Percentiles rank a stretch among this genome's conserved stretches.
Conservation (phyloP, 2,888 invertebrate species). For the Pandemis cinnamomeana region DNA sequence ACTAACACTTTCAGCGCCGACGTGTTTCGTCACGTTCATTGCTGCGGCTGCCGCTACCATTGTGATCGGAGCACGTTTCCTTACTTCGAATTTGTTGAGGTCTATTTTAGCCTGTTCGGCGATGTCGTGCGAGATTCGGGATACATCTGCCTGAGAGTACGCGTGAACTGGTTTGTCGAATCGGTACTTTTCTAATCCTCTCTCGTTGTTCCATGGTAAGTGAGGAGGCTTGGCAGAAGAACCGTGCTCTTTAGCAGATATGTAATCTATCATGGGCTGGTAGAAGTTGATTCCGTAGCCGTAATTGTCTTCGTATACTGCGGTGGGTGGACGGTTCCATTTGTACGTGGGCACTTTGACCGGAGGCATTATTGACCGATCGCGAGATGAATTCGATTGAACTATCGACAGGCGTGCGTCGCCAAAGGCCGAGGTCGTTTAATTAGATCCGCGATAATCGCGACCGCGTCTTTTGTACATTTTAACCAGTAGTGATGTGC, state of each 20-base stretch:
- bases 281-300: conserved; percentile 93
- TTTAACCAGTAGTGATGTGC: conserved; percentile 68
- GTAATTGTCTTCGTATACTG: conserved; percentile 92
- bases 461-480: conserved; percentile 72
- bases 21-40: conserved; percentile 86
- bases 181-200: conserved; percentile 87
- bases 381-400: conserved; percentile 64
- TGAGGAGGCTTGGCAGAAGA: conserved; percentile 83
- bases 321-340: conserved; percentile 85
- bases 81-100: conserved; percentile 85
- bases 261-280: conserved; percentile 94
- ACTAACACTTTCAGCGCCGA: conserved; percentile 81
- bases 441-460: conserved; percentile 65
- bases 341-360: conserved; percentile 76
- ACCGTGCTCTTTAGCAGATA: conserved; percentile 87
- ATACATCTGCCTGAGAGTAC: conserved; percentile 88
- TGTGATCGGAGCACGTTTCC: conserved; percentile 86
- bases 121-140: conserved; percentile 87
- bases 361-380: conserved; percentile 68
- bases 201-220: conserved; percentile 89
- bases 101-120: conserved; percentile 88
- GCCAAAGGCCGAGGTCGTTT: conserved; percentile 65
- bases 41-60: conserved; percentile 86
- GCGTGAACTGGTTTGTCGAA: conserved; percentile 86
- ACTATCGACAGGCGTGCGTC: conserved; percentile 54